A percentile compares a stretch with the other conserved stretches of the same genome.
phyloP scores from a whole-genome alignment of 2,888 invertebrate species.

The Yponomeuta plumbellus region DNA sequence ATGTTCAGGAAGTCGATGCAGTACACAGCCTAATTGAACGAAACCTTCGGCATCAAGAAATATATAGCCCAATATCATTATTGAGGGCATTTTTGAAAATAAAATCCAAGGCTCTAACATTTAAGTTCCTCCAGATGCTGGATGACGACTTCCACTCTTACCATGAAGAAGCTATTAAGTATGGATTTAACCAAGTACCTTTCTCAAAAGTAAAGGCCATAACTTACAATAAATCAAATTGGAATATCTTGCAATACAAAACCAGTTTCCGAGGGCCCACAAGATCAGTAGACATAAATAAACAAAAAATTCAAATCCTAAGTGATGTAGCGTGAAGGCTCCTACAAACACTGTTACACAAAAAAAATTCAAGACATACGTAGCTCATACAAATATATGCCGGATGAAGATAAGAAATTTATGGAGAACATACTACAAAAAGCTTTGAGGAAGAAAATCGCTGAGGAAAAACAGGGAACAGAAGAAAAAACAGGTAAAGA shows the following conservation, averaged over 20 bases:
- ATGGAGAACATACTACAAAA: not conserved
- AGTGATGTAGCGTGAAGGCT: slow-evolving; percentile 19
- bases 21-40: slow-evolving; percentile 28
- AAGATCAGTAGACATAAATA: slow-evolving; percentile 18
- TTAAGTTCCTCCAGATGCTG: slow-evolving; percentile 17
- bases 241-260: slow-evolving; percentile 20
- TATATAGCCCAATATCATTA: slow-evolving; percentile 18
- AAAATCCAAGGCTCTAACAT: slow-evolving; percentile 17
- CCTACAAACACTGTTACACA: slow-evolving; percentile 19
- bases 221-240: slow-evolving; percentile 20
- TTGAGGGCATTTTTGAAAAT: slow-evolving; percentile 20
- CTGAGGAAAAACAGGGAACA: slow-evolving; percentile 8
- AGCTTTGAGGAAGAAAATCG: not conserved
- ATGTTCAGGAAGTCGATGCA: slow-evolving; percentile 29
- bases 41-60: slow-evolving; percentile 22
- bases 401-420: slow-evolving; percentile 13
- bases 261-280: slow-evolving; percentile 17
- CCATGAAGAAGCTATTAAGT: slow-evolving; percentile 18
- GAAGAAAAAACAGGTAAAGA: slow-evolving; percentile 1
- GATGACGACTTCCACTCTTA: slow-evolving; percentile 18
- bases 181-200: slow-evolving; percentile 19
- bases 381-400: slow-evolving; percentile 21
- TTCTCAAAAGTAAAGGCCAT: slow-evolving; percentile 18
- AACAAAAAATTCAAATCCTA: slow-evolving; percentile 19
- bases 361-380: slow-evolving; percentile 22